These are phyloP conservation scores for Vanessa cardui DNA, from an alignment of 2,888 invertebrate species.

Conservation along the genomic window DNA sequence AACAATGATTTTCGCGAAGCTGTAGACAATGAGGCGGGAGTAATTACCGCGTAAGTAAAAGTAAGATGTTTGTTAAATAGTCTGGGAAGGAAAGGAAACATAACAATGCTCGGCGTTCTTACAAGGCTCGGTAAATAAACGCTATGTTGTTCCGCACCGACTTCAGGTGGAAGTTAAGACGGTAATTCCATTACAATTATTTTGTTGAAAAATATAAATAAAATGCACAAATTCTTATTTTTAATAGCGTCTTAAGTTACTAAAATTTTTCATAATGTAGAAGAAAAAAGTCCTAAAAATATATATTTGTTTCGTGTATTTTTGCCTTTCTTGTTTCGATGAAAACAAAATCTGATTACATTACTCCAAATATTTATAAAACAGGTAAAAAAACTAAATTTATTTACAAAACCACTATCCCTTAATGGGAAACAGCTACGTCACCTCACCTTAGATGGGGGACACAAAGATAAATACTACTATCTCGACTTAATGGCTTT, in stretches of 20 bases:
- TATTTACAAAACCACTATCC: constrained; percentile 43
- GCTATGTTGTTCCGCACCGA: constrained; percentile 1
- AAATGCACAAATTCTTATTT: background rate
- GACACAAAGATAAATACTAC: constrained; percentile 74
- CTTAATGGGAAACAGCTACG: constrained; percentile 63
- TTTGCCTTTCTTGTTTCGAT: background rate
- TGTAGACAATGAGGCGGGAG: constrained; percentile 34
- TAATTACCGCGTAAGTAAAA: constrained; percentile 34
- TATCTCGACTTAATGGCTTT: constrained; percentile 75
- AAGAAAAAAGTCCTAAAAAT: background rate
- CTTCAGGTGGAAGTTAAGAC: constrained; percentile 9
- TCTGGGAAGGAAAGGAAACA: constrained; percentile 31
- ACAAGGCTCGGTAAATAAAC: constrained; percentile 18
- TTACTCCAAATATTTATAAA: constrained; percentile 3
- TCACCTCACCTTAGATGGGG: constrained; percentile 55
- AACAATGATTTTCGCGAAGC: constrained; percentile 30
- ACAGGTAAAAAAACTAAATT: constrained; percentile 36
- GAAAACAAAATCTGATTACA: background rate
- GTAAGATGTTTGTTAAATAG: constrained; percentile 34
- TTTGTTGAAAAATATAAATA: constrained; percentile 3
- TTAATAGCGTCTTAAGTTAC: background rate
- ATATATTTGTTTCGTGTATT: background rate
- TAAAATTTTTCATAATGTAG: too few relatives aligned
- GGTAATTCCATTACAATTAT: constrained; percentile 13
- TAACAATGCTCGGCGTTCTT: constrained; percentile 27